A percentile compares a stretch with the other conserved stretches of the same genome.
Conservation (phyloP, 2,888 invertebrate species). For the Gortyna flavago region DNA sequence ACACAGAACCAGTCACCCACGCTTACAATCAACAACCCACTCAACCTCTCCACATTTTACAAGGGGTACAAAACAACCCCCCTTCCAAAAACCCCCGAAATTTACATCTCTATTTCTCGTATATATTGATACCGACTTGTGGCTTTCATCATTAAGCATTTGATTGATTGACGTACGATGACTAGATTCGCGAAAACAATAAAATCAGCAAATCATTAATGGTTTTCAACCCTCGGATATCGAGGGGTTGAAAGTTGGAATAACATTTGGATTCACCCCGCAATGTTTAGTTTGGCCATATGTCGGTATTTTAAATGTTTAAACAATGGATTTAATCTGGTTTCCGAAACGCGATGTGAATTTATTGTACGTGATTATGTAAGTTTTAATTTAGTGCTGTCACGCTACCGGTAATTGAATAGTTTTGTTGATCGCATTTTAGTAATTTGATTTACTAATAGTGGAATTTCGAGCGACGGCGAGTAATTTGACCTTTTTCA, state of each 20-base stretch:
- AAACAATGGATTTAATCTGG: constrained; percentile 58
- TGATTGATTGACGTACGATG: constrained; percentile 64
- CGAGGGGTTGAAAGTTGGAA: constrained; percentile 58
- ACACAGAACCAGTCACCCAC: constrained; percentile 33
- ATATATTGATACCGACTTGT: constrained; percentile 61
- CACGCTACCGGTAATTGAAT: constrained; percentile 45
- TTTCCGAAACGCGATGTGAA: constrained; percentile 54
- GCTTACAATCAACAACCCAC: constrained; percentile 45
- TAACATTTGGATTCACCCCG: constrained; percentile 59
- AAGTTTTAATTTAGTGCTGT: constrained; percentile 53
- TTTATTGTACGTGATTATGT: constrained; percentile 51
- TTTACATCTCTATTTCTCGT: constrained; percentile 52
- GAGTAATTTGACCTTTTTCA: neutral
- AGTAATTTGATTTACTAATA: constrained; percentile 16
- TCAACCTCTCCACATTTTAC: constrained; percentile 53
- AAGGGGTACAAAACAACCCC: constrained; percentile 49
- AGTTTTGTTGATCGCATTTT: constrained; percentile 15
- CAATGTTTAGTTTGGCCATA: constrained; percentile 66
- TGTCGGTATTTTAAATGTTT: constrained; percentile 65
- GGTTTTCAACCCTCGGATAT: constrained; percentile 61
- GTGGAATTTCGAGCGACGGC: neutral
- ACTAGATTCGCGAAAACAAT: constrained; percentile 65
- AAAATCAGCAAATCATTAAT: constrained; percentile 70
- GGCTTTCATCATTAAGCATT: constrained; percentile 63
- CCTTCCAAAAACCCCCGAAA: constrained; percentile 33